Base-by-base conservation (phyloP, 2,888 invertebrate species). In the Clepsis dumicolana region DNA sequence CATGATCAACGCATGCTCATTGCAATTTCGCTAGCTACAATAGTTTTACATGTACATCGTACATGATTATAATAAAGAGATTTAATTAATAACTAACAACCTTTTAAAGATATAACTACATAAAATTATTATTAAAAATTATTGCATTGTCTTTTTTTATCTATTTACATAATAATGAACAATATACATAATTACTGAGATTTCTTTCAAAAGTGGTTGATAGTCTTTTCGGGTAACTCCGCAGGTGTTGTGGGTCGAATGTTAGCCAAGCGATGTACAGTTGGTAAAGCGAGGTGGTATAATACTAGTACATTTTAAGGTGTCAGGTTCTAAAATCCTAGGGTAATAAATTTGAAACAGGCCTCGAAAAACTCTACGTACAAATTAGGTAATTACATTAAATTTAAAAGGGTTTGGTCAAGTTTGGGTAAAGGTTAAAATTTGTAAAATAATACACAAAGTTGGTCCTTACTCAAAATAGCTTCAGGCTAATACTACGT, bases 21-120 rank as follows among this genome's bases (percentile, higher is more conserved):
- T 86, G 88, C 81, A 87, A 88, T 87, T 89, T 87, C 79, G 81
- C 90, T 92, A 89, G 81, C 89, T 92, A 92, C 86, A 80, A 78
- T 84, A 85, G 83, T 88, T 88, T 88, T 86, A 87, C 89, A 91
- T 90, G 91, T 92, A 92, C 92, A 88, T 85, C 76, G 88, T 91
- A 91, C 90, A 89, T 90, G 78, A 77, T 84, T 71, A 78, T 81
- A 83, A 80, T 79, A 78, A 78, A 75, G 73, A 78, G 73, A 81
- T 85, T 76, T 83, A 87, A 85, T 75, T 84, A 83, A 82, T 71
- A 72, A 77, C 86, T 89, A 89, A 85, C 88, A 88, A 89, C 84
- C 80, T 85, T 78, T 80, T 77, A 77, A 77, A 81, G 81, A 83
- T 79, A 80, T 82, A 84, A 86, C 88, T 85, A 86, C 80, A 82